Evolutionary conservation across 2,113 vertebrate species (phyloP).

Genomic region (Parotia lawesii): DNA sequence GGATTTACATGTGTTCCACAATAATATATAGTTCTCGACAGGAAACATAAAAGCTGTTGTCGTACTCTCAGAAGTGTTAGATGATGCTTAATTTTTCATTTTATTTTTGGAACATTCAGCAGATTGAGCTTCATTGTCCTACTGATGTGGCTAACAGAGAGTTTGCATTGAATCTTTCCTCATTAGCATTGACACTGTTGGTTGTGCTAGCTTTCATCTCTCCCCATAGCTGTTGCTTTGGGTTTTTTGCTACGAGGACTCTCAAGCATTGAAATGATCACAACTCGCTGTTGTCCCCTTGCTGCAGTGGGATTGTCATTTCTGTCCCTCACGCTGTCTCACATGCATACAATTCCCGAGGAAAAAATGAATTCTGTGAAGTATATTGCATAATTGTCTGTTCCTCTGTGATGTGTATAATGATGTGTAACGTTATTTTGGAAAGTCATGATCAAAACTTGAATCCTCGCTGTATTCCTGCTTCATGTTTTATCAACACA

Average conservation of each 20-base stretch:
- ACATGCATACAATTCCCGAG: neutral
- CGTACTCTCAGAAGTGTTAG: constrained; percentile 13
- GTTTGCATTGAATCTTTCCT: constrained; percentile 16
- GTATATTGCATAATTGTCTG: neutral
- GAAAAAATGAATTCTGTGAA: constrained; percentile 1
- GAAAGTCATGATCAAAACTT: neutral
- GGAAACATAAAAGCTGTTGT: constrained; percentile 57
- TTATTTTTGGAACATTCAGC: constrained; percentile 39
- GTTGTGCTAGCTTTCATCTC: constrained; percentile 11
- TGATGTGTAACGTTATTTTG: neutral
- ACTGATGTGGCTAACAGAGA: constrained; percentile 5
- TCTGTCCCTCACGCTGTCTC: neutral
- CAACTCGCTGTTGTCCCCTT: neutral
- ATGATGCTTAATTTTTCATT: constrained; percentile 49
- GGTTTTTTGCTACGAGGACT: neutral
- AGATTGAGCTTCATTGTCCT: constrained; percentile 39
- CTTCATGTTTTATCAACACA: neutral
- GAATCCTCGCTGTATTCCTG: neutral
- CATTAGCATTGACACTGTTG: constrained; percentile 1
- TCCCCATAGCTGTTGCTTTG: neutral
- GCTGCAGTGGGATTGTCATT: constrained; percentile 17
- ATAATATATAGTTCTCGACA: neutral
- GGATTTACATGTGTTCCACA: constrained; percentile 37
- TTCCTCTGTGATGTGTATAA: constrained; percentile 3
- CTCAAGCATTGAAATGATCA: constrained; percentile 12